Evolutionary conservation across 2,888 invertebrate genomes (phyloP), one percentile per base, ranked within the genome.

Genomic region (Drosophila atroscutellata): DNA sequence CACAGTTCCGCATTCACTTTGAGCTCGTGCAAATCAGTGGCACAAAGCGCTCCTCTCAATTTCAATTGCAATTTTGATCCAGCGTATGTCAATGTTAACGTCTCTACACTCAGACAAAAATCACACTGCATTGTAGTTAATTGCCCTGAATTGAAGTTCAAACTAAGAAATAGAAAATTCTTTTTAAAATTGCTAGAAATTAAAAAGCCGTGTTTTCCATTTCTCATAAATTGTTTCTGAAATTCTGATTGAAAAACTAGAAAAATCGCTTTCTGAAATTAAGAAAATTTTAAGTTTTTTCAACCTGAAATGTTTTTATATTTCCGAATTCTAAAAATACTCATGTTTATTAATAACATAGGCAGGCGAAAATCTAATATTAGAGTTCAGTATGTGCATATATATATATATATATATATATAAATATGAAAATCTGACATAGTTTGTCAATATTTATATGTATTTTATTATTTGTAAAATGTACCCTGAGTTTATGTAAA

Each of bases 61-160:
- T 79, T 66, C 71, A 61, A 56, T 63, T 71, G 49, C 54, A 37
- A 30, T 54, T 66, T 74, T 47, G 52, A 71, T 70, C 51, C 52
- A 39, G 57, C 72, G 51, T 59, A 73, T 79, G 76, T 63, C 85
- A 81, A 78, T 86, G 85, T 80, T 82, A 83, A 49, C 59, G 59
- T 64, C 80, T 67, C 20, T 55, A 58, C 30, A 45, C 45, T 45
- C 45, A 8, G 8, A 45, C 4, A 45, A 45, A 24, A 15, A 15
- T 24, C 8, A 24, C 45, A 4, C 15, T 24, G 4, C 4, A 8
- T 24, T 45, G 11, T 20, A 42, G 20, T 2, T 42, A 42, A 20
- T 5, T 5, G 20, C 1, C 4, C 0, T 4, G 11, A 4, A n/a
- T 39, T n/a, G 4, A 1, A 20, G 11, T n/a, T 39, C n/a, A 1